These are phyloP conservation scores for Hedychridium roseum DNA, from an alignment of 2,888 invertebrate species.

Conservation along the genomic window DNA sequence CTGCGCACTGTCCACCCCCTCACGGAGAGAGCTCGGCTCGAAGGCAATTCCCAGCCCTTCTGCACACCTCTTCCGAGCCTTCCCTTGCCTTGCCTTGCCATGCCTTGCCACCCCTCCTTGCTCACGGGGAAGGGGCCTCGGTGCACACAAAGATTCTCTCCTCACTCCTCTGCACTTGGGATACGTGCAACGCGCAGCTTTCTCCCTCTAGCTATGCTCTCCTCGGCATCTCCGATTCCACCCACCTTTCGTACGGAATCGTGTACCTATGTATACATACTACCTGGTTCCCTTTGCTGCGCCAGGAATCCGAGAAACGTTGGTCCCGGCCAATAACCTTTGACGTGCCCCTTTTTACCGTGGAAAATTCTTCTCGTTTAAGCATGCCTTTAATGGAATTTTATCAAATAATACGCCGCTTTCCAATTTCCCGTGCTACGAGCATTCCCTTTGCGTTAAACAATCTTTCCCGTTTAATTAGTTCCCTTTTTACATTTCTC, in stretches of 20 bases:
- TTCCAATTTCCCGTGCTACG: too few species aligned
- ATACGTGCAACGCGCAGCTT: conserved; percentile 33
- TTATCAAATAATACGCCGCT: too few species aligned
- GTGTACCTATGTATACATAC: conserved; percentile 28
- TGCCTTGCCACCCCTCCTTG: conserved; percentile 8
- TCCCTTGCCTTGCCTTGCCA: conserved; percentile 35
- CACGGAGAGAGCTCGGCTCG: conserved; percentile 36
- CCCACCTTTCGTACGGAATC: background rate
- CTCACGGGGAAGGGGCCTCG: conserved; percentile 34
- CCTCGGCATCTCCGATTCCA: background rate
- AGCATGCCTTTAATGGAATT: too few species aligned
- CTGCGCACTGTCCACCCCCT: conserved; percentile 63
- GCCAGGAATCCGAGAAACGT: conserved; percentile 24
- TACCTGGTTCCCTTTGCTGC: conserved; percentile 33
- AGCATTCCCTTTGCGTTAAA: too few species aligned
- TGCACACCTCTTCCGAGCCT: too few species aligned
- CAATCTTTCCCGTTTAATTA: too few species aligned
- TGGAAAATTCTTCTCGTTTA: too few species aligned
- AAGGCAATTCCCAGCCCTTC: conserved; percentile 45
- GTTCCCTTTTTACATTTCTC: too few species aligned
- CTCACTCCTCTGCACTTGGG: too few species aligned
- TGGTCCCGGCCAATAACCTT: conserved; percentile 30
- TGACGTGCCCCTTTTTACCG: too few species aligned
- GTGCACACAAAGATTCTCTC: conserved; percentile 33
- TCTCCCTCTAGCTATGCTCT: conserved; percentile 8